Evolutionary conservation across 1,140 invertebrate genomes (phyloP), one percentile per base, ranked within the genome.

Genomic region (Fopius arisanus): DNA sequence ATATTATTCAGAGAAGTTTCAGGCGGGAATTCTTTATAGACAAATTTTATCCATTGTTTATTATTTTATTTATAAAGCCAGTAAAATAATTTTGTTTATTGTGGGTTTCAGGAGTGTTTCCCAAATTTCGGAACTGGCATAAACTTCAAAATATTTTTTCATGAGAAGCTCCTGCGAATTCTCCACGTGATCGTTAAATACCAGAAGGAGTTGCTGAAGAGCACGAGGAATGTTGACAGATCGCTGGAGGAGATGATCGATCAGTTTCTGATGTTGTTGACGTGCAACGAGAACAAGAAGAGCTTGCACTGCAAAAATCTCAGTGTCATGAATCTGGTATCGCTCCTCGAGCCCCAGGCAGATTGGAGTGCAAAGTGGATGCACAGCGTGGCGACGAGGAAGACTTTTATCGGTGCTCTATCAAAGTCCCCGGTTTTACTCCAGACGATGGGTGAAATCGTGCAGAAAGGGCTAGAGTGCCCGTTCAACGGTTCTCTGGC

Each of bases 61-160:
- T n/a, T n/a, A n/a, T n/a, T n/a, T n/a, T n/a, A n/a, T n/a, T n/a
- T n/a, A n/a, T n/a, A n/a, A n/a, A n/a, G n/a, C n/a, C n/a, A n/a
- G n/a, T n/a, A n/a, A n/a, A n/a, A n/a, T n/a, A n/a, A n/a, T n/a
- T n/a, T n/a, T n/a, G n/a, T n/a, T n/a, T n/a, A n/a, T n/a, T n/a
- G n/a, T n/a, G n/a, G n/a, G n/a, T n/a, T n/a, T n/a, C 77, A 79
- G 37, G 83, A 87, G 4, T 78, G 75, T 0, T 67, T 87, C 14
- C 87, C 86, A 9, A 86, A 82, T 29, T 69, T 84, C 0, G 78
- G 79, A 2, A 81, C 79, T 9, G 87, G 87, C 5, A 80, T 88
- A 29, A 87, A 87, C 75, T 87, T 87, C 54, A 87, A 87, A 72
- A 81, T 86, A 43, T 83, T 86, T 37, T 41, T 84, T 1, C 87